Conservation (phyloP, 2,888 invertebrate species). For the Limnephilus lunatus region DNA sequence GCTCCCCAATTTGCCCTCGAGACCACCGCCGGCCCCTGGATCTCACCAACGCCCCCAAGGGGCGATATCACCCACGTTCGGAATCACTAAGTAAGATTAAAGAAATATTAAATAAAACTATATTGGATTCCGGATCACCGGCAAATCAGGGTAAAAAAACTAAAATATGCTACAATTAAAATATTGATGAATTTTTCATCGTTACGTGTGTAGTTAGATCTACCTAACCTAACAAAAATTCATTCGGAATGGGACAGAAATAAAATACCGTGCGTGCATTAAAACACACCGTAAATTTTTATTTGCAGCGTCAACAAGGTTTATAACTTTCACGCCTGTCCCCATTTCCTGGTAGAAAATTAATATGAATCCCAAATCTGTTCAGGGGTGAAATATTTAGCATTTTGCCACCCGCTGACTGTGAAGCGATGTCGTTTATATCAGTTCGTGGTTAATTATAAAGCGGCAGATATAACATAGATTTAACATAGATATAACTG, state of each 20-base stretch:
- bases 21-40: too few relatives aligned
- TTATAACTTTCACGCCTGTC: neutral
- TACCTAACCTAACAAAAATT: neutral
- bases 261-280: neutral
- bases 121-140: too few relatives aligned
- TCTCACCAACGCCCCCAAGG: too few relatives aligned
- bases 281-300: neutral
- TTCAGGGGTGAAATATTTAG: conserved; percentile 14
- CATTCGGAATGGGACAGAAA: neutral
- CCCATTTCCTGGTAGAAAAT: conserved; percentile 5
- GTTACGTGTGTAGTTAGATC: neutral
- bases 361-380: conserved; percentile 29
- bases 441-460: neutral
- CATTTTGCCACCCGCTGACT: neutral
- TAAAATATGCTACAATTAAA: too few relatives aligned
- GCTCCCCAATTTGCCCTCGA: too few relatives aligned
- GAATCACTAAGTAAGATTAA: too few relatives aligned
- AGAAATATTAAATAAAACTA: too few relatives aligned
- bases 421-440: neutral
- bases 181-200: neutral
- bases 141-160: too few relatives aligned
- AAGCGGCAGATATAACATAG: neutral
- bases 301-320: neutral
- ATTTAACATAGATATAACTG: neutral
- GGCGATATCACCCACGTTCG: too few relatives aligned